Base-by-base conservation (phyloP, 2,888 invertebrate genomes). In the Baccha elongata region DNA sequence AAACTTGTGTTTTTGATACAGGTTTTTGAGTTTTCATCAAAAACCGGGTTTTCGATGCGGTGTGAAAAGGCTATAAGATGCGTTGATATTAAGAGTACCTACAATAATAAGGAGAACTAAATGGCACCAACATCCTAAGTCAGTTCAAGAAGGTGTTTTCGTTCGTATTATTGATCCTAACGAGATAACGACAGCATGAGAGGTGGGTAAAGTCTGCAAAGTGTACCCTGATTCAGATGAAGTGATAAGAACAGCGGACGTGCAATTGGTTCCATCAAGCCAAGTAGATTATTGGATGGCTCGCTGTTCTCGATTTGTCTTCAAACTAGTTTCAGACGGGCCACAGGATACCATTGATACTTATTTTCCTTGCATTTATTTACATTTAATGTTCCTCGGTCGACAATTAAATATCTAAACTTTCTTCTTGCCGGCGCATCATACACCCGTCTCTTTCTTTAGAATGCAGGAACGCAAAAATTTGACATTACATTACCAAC, bases 301-400 rank as follows among this genome's bases (percentile, higher is more conserved):
- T 23, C 23, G 58, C 58, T 58, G 40, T 58, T 58, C 37, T 58
- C 4, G 40, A 58, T 26, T n/a, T 65, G 50, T 65, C 65, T 65
- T 65, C 65, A n/a, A n/a, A n/a, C 11, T 21, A 48, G 48, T 4
- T 40, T 52, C 65, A 50, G 50, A 40, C 50, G 62, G 65, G 40
- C 19, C 26, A 50, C 37, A 37, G 64, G 37, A 50, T 64, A 21
- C 17, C 40, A 42, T 17, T 17, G 17, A 17, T n/a, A n/a, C n/a
- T n/a, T n/a, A n/a, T n/a, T n/a, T n/a, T n/a, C n/a, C n/a, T n/a
- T n/a, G n/a, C n/a, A n/a, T n/a, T n/a, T n/a, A n/a, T n/a, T n/a
- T n/a, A n/a, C n/a, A n/a, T n/a, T n/a, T n/a, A n/a, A n/a, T n/a
- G n/a, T n/a, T n/a, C n/a, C n/a, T n/a, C n/a, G n/a, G n/a, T n/a